Evolutionary conservation across 1,140 invertebrate genomes (phyloP), one percentile per base, ranked within the genome.

Genomic region (Cotesia vestalis): DNA sequence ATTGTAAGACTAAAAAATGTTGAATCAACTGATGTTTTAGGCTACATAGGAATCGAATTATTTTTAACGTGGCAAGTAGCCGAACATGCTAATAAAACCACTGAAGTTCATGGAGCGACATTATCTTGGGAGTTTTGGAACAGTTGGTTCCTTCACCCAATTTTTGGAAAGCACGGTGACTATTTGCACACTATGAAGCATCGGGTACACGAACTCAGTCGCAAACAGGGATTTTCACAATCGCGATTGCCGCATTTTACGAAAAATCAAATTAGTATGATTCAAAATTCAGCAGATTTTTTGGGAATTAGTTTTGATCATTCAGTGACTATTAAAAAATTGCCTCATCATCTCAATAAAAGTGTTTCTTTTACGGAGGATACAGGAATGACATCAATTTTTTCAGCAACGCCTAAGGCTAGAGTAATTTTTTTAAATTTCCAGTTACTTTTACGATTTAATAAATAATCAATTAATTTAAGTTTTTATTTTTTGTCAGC

Each of bases 31-130:
- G 5, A 83, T 81, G 9, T 83, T 46, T 2, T 46, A 88, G 91
- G 91, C 46, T 85, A 88, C 80, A 88, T 92, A 51, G 91, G 91
- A 40, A 90, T 93, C 63, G 88, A 89, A 0, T 73, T 91, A 59
- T 89, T 90, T 76, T 87, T 87, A 0, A 89, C 88, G 17, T 92
- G 90, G 90, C 89, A 88, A 11, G 88, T 91, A 1, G 76, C 90
- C 91, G 1, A 85, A 89, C 76, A 69, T 75, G 8, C 4, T 6
- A n/a, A 14, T 72, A 8, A 84, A 80, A 0, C 79, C 0, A 85
- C 87, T 57, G 89, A 91, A 78, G 76, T 80, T 0, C 85, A 87
- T 68, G 90, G 90, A 2, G 88, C 88, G 0, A 87, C 90, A 73
- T 83, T 81, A 66, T 84, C 83, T 3, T 85, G 88, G 61, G 84